Evolutionary conservation across 2,797 vertebrate species (phyloP).

Genomic region (Thaleichthys pacificus): DNA sequence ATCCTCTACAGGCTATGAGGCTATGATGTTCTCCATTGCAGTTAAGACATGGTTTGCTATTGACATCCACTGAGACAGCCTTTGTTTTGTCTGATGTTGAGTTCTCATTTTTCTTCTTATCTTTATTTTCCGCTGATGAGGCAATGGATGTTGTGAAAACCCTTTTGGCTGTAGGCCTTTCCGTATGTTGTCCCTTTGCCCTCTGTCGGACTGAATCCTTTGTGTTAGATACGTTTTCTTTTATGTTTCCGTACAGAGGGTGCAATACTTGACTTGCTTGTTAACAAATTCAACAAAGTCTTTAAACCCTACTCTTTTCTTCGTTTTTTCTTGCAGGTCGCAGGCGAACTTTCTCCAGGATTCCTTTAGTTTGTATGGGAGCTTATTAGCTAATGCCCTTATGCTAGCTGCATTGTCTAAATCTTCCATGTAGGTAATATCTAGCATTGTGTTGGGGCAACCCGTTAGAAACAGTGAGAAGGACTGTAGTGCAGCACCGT

Average conservation of each 20-base stretch:
- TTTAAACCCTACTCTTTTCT: conserved; percentile 23
- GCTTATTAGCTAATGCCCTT: conserved; percentile 7
- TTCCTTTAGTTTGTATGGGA: conserved; percentile 14
- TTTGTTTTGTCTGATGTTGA: too few relatives aligned
- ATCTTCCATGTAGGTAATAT: conserved; percentile 23
- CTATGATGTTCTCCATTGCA: conserved; percentile 24
- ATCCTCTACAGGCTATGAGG: conserved; percentile 5
- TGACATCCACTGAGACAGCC: too few relatives aligned
- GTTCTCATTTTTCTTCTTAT: too few relatives aligned
- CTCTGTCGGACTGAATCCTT: too few relatives aligned
- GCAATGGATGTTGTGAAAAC: too few relatives aligned
- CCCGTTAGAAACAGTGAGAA: conserved; percentile 15
- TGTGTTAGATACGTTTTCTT: neutral
- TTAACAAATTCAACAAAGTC: conserved; percentile 24
- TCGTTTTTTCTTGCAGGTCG: conserved; percentile 16
- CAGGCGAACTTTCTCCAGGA: conserved; percentile 19
- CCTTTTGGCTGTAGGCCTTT: too few relatives aligned
- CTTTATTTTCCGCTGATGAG: neutral
- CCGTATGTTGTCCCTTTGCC: too few relatives aligned
- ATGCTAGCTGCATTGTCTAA: conserved; percentile 20
- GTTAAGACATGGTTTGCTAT: neutral
- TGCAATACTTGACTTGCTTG: conserved; percentile 12
- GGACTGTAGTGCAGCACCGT: neutral
- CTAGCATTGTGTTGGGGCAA: conserved; percentile 20
- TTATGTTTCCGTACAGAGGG: neutral